Base-by-base conservation (phyloP, 2,113 vertebrate genomes). In the Petromus typicus region DNA sequence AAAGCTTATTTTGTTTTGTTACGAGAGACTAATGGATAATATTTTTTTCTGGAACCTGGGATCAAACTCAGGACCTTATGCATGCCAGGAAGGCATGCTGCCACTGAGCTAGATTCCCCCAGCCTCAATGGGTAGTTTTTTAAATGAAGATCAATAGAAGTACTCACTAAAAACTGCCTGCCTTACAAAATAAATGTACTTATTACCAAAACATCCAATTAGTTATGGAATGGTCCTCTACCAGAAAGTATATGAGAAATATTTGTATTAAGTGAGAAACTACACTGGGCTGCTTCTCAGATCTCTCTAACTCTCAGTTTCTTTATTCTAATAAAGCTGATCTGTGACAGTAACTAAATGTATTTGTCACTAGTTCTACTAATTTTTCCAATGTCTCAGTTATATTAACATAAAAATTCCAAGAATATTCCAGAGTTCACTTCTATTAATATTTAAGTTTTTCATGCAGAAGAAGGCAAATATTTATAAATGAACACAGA, bases 321-420 rank as follows among this genome's bases (percentile, higher is more conserved):
- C 57, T 79, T 95, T 59, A 57, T 93, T 86, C 56, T 89, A 89
- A 54, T 79, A 89, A 92, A 83, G 61, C 3, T 17, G 16, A 84
- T 91, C 71, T 90, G 64, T 93, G 87, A 86, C 71, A 94, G 40
- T 67, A 57, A 92, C 34, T 78, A 91, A 81, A 93, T n/a, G 5
- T 85, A 64, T 71, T 93, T 89, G 25, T 37, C 10, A 23, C 54
- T 83, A 79, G 27, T 71, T 95, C 16, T 7, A 22, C 51, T 82
- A 76, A 20, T 75, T n/a, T n/a, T n/a, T n/a, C n/a, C n/a, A n/a
- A n/a, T n/a, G n/a, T n/a, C n/a, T 45, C 13, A 34, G 54, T 69
- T 80, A 88, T 48, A 87, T 64, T 83, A 96, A 82, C 22, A 12
- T 51, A 82, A 37, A 85, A 73, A 79, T 57, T 89, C 32, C 91